phyloP scores from a whole-genome alignment of 2,797 vertebrate genomes.

The Dryobates pubescens region DNA sequence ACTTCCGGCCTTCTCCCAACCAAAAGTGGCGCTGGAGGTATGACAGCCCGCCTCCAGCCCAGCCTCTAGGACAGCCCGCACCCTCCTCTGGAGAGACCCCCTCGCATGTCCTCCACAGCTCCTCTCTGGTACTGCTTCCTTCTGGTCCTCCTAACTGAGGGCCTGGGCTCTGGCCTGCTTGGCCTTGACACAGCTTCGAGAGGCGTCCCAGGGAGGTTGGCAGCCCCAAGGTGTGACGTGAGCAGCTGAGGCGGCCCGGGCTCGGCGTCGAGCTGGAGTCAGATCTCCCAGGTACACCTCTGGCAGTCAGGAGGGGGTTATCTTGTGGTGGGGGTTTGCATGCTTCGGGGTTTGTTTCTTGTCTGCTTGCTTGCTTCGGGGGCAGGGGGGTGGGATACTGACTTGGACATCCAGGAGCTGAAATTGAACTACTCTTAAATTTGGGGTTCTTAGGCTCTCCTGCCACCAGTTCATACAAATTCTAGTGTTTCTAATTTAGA shows the following conservation, averaged over 20 bases:
- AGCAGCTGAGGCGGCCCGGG: neutral
- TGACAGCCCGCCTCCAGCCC: no score
- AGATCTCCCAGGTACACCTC: fast-evolving
- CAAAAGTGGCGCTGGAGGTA: fast-evolving
- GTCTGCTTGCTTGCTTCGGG: neutral
- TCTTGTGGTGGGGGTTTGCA: fast-evolving
- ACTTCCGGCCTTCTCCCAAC: fast-evolving
- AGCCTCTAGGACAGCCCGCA: no score
- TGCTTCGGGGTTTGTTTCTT: neutral
- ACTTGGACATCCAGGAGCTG: neutral
- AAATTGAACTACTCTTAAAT: neutral
- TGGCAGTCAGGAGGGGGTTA: fast-evolving
- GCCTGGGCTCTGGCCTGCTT: fast-evolving
- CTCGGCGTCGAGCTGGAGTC: neutral
- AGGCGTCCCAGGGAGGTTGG: neutral
- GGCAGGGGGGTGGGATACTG: no score
- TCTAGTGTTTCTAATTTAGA: neutral
- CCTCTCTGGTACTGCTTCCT: no score
- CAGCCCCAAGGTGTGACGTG: neutral
- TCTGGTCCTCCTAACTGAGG: fast-evolving
- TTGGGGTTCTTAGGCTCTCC: no score
- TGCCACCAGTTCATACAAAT: fast-evolving
- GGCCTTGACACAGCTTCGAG: no score
- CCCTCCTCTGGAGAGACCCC: no score
- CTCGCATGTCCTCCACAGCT: no score